Evolutionary conservation across 2,888 invertebrate genomes (phyloP), one percentile per base, ranked within the genome.

Genomic region (Tromatobia lineatoria): DNA sequence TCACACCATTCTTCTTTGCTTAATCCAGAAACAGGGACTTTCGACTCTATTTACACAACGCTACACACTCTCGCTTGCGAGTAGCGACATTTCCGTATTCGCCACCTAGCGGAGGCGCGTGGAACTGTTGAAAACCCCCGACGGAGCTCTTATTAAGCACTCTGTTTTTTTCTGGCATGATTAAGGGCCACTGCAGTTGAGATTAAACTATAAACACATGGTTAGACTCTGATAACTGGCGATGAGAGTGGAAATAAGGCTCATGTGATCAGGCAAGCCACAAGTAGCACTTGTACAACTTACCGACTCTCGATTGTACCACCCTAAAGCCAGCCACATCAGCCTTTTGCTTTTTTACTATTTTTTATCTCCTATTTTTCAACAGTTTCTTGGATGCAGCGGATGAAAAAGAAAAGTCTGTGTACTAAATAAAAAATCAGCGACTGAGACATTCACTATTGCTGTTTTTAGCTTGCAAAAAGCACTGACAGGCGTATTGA

Each of bases 401-500:
- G 29, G 1, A 59, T 15, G 2, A 54, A 54, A 54, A 13, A 25
- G 7, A 54, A 23, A 3, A 13, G 7, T 29, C n/a, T 13, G n/a
- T 29, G 59, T n/a, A 29, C 6, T 10, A 2, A n/a, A 34, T 61
- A 4, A 18, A 61, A 34, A 61, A n/a, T 61, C 34, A 29, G 59
- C 34, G n/a, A 6, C 18, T 64, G 18, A 18, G 34, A 42, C 34
- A 20, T 38, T 38, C 38, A 4, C 25, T 25, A 29, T 38, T n/a
- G 8, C 45, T 47, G 20, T 57, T 11, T 71, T 34, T 59, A 50
- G 6, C 34, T 57, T 15, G 47, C n/a, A 2, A 59, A 54, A 20
- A 45, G 52, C n/a, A 42, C 61, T 64, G 75, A 75, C 70, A 75
- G 59, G 42, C 11, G 10, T 42, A 42, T 29, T 29, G 29, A 29